phyloP scores from a whole-genome alignment of 1,140 invertebrate genomes.

The Helicoverpa armigera region DNA sequence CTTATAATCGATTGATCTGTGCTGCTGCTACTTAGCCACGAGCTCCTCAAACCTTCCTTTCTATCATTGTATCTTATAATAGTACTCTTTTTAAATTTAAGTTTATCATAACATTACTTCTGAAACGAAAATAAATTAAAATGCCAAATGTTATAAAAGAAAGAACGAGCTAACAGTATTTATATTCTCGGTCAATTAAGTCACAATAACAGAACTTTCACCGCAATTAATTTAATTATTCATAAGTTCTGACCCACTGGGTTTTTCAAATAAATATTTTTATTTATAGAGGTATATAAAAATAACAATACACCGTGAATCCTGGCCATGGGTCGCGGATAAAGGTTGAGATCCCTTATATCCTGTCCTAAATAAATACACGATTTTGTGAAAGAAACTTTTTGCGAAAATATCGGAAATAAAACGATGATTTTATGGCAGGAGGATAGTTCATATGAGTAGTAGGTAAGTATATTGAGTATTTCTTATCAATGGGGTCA shows the following conservation, averaged over 20 bases:
- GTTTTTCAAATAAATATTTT: conserved; percentile 14
- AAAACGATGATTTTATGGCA: neutral
- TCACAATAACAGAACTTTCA: neutral
- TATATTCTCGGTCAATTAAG: too few relatives aligned
- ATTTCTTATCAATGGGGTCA: neutral
- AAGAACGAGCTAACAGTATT: too few relatives aligned
- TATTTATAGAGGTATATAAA: conserved; percentile 9
- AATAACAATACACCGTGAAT: conserved; percentile 18
- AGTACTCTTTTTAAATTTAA: too few relatives aligned
- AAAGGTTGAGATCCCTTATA: neutral
- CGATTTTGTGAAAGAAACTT: conserved; percentile 19
- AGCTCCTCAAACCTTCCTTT: too few relatives aligned
- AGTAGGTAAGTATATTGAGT: too few relatives aligned
- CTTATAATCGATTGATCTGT: too few relatives aligned
- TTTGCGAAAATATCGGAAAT: conserved; percentile 10
- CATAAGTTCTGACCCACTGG: neutral
- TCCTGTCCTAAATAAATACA: conserved; percentile 23
- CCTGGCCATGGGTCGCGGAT: conserved; percentile 7
- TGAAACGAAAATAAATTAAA: too few relatives aligned
- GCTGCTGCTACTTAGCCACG: too few relatives aligned
- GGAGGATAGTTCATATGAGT: neutral
- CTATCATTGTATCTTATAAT: too few relatives aligned
- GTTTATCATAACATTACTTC: too few relatives aligned
- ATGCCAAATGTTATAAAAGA: too few relatives aligned
- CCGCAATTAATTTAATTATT: neutral